Evolutionary conservation across 2,797 vertebrate genomes (phyloP).

Genomic region (Sardinella longiceps): DNA sequence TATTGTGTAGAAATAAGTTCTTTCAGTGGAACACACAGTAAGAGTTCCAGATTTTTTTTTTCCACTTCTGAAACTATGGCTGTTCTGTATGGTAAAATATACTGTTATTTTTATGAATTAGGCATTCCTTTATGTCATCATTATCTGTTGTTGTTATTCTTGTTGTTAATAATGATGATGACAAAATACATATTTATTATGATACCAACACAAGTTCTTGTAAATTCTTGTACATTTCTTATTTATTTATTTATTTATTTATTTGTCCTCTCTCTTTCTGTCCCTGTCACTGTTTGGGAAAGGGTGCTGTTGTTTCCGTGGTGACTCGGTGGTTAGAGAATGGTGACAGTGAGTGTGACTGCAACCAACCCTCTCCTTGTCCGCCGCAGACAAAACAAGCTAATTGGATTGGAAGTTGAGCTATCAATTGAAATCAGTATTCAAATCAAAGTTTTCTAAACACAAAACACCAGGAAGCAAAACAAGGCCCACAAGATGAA

Average conservation of each 20-base stretch:
- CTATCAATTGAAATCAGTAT: constrained; percentile 78
- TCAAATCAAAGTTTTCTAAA: constrained; percentile 75
- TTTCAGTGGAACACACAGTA: too few relatives aligned
- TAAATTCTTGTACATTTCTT: too few relatives aligned
- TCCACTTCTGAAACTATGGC: too few relatives aligned
- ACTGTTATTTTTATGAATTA: too few relatives aligned
- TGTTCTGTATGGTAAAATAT: too few relatives aligned
- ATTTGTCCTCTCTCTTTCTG: neutral
- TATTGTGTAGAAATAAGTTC: too few relatives aligned
- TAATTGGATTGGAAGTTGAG: constrained; percentile 79
- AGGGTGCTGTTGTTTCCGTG: neutral
- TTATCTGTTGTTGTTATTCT: too few relatives aligned
- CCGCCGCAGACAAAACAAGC: constrained; percentile 75
- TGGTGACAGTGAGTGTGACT: constrained; percentile 11
- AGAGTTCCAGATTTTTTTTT: too few relatives aligned
- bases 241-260: neutral
- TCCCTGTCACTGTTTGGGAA: neutral
- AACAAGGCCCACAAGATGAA: constrained; percentile 60
- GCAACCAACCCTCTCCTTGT: constrained; percentile 24
- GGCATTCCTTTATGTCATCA: too few relatives aligned
- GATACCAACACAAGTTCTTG: neutral
- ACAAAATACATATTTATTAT: too few relatives aligned
- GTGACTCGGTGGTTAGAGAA: neutral
- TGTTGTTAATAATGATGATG: too few relatives aligned
- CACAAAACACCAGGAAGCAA: constrained; percentile 78